Conservation (phyloP, 1,140 invertebrate genomes). For the Penaeus chinensis region DNA sequence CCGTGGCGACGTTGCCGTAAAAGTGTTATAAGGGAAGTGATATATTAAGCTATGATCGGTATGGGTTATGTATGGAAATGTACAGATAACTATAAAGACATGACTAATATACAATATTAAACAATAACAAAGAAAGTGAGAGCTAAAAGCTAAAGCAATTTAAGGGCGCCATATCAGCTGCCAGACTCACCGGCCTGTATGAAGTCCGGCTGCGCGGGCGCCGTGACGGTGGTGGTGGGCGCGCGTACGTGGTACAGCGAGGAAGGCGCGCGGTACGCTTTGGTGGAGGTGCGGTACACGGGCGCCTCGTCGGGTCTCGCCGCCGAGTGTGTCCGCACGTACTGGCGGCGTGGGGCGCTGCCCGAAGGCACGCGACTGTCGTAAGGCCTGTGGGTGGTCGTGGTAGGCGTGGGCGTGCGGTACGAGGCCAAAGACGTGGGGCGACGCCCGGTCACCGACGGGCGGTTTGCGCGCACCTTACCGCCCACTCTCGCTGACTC, state of each 20-base stretch:
- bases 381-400: constrained; percentile 18
- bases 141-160: neutral
- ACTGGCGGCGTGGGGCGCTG: neutral
- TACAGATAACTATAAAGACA: neutral
- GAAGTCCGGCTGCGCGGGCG: constrained; percentile 57
- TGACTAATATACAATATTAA: neutral
- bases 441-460: neutral
- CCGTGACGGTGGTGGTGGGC: constrained; percentile 44
- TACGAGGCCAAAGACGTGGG: neutral
- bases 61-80: too few species aligned
- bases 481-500: constrained; percentile 27
- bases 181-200: constrained; percentile 53
- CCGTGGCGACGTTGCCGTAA: neutral
- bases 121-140: neutral
- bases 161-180: neutral
- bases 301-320: constrained; percentile 33
- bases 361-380: neutral
- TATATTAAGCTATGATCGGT: neutral
- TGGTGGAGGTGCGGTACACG: constrained; percentile 59
- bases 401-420: constrained; percentile 37
- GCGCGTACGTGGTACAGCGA: constrained; percentile 48
- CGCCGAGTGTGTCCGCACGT: neutral
- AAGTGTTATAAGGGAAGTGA: neutral
- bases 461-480: neutral
- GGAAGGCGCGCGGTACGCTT: constrained; percentile 59